A percentile compares a stretch with the other conserved stretches of the same genome.
Evolutionary conservation across 2,113 vertebrate genomes (phyloP).

Genomic region (Coreoperca whiteheadi): DNA sequence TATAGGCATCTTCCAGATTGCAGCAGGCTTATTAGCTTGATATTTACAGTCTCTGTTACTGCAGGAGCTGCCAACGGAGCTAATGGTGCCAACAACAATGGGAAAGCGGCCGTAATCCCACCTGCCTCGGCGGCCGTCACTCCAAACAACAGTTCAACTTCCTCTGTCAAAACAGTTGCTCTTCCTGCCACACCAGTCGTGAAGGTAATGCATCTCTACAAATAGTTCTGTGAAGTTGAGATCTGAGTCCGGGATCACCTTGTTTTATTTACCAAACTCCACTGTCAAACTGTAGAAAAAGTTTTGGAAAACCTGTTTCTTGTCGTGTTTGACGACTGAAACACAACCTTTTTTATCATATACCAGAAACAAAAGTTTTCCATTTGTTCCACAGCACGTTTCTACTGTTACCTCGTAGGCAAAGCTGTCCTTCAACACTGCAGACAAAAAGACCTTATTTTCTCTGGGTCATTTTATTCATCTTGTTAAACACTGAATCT

Average conservation of each 20-base stretch:
- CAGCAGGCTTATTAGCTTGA: slow-evolving; percentile 84
- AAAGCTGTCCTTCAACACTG: background rate
- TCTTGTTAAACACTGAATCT: too few species aligned
- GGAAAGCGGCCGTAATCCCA: slow-evolving; percentile 89
- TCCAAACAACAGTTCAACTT: slow-evolving; percentile 86
- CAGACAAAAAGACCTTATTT: too few species aligned
- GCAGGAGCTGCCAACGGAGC: slow-evolving; percentile 90
- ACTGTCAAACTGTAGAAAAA: background rate
- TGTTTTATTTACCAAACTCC: background rate
- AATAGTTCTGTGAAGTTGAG: background rate
- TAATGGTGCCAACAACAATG: slow-evolving; percentile 88
- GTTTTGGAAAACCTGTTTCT: too few species aligned
- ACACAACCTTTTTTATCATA: too few species aligned
- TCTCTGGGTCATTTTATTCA: too few species aligned
- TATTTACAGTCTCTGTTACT: slow-evolving; percentile 86
- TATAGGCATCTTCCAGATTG: slow-evolving; percentile 72
- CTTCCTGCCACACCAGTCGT: slow-evolving; percentile 87
- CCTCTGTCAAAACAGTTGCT: slow-evolving; percentile 89
- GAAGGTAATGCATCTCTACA: slow-evolving; percentile 74
- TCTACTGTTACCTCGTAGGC: background rate
- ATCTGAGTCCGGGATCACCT: too few species aligned
- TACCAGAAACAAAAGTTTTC: too few species aligned
- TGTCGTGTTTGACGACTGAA: too few species aligned
- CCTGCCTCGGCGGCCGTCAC: slow-evolving; percentile 87
- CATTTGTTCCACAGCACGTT: background rate